Evolutionary conservation across 2,113 vertebrate genomes (phyloP).

Genomic region (Myrmecobius fasciatus): DNA sequence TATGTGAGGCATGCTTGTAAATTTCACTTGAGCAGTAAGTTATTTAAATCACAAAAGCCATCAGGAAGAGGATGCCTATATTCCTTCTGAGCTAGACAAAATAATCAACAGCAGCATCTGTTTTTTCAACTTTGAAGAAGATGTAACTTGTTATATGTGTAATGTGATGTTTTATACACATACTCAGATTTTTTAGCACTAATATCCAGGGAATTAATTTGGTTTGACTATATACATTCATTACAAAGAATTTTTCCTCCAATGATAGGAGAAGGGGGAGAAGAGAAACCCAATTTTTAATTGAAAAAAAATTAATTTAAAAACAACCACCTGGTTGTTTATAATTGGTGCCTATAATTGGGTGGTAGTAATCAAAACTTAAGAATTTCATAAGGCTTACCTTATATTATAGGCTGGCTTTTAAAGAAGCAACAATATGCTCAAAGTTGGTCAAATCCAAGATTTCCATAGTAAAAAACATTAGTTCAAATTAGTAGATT

Average conservation of each 20-base stretch:
- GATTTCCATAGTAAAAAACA: not conserved
- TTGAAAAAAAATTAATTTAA: not conserved
- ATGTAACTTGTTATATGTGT: not conserved
- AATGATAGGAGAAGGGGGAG: not conserved
- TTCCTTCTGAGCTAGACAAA: not conserved
- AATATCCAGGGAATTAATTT: not conserved
- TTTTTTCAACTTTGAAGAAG: not conserved
- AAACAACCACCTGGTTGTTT: not conserved
- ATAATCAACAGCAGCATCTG: not conserved
- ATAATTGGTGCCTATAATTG: not conserved
- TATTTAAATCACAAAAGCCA: conserved; percentile 14
- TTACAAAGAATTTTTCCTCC: not conserved
- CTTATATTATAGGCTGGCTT: not conserved
- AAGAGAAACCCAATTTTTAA: not conserved
- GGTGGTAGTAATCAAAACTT: not conserved
- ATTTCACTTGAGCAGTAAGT: not conserved
- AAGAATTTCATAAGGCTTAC: not conserved
- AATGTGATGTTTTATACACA: not conserved
- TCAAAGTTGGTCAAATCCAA: not conserved
- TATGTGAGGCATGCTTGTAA: not conserved
- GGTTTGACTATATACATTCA: not conserved
- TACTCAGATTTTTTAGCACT: not conserved
- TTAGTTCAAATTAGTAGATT: not conserved
- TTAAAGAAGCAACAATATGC: not conserved
- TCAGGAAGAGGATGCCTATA: not conserved